A percentile compares a stretch with the other conserved stretches of the same genome.
phyloP scores from a whole-genome alignment of 2,888 invertebrate genomes.

The Yponomeuta sedellus region DNA sequence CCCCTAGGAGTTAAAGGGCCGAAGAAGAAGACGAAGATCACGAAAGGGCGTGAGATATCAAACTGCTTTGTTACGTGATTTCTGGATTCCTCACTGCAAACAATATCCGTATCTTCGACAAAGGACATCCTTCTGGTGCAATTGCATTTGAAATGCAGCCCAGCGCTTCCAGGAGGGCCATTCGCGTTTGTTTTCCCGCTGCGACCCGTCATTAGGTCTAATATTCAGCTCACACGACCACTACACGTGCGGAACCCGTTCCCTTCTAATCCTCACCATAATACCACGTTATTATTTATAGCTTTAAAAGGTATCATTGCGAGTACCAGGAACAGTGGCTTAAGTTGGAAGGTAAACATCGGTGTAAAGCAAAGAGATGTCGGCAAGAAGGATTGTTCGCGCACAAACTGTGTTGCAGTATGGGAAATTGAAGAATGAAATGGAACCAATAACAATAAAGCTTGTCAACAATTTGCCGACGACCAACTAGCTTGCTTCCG shows the following conservation, averaged over 20 bases:
- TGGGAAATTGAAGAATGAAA: neutral
- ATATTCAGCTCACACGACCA: neutral
- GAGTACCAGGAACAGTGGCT: neutral
- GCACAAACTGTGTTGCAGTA: neutral
- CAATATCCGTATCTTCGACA: no score
- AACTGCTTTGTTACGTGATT: no score
- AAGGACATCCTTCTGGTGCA: neutral
- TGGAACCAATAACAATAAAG: neutral
- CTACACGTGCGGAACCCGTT: slow-evolving; percentile 4
- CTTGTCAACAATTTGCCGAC: neutral
- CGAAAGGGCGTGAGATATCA: no score
- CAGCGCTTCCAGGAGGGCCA: neutral
- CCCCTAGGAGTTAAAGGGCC: no score
- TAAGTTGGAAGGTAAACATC: neutral
- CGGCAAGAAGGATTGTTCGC: neutral
- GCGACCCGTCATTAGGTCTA: neutral
- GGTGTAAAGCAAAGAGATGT: neutral
- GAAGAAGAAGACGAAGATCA: no score
- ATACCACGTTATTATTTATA: slow-evolving; percentile 2
- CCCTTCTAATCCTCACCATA: neutral
- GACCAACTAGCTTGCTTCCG: neutral
- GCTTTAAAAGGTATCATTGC: slow-evolving; percentile 1
- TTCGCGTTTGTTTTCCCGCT: neutral
- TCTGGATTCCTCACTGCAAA: no score
- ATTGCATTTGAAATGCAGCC: neutral